These are phyloP conservation scores for Venustaconcha ellipsiformis DNA, from an alignment of 1,140 invertebrate species.

Conservation along the genomic window DNA sequence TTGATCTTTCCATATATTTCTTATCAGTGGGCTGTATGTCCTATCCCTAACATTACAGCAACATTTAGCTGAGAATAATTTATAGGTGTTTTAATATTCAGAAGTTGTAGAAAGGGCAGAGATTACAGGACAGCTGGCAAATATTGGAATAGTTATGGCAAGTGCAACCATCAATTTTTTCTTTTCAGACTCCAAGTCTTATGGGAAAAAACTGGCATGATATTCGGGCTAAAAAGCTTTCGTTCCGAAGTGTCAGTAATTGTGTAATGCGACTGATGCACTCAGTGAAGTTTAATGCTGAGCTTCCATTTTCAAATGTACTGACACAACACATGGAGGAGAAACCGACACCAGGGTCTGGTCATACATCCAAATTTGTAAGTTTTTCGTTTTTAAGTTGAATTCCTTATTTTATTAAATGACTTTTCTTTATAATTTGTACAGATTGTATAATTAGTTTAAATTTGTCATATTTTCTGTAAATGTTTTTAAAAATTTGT, in stretches of 20 bases:
- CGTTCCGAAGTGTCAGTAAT: conserved; percentile 92
- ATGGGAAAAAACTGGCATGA: conserved; percentile 38
- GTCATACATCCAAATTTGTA: conserved; percentile 67
- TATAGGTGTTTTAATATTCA: too few relatives aligned
- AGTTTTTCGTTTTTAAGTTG: conserved; percentile 14
- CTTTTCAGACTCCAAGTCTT: conserved; percentile 43
- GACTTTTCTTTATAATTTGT: too few relatives aligned
- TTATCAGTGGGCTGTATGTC: background rate
- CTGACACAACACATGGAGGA: conserved; percentile 76
- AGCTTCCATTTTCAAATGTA: conserved; percentile 92
- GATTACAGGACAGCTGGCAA: too few relatives aligned
- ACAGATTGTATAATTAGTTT: too few relatives aligned
- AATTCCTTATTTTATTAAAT: background rate
- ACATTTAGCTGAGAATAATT: too few relatives aligned
- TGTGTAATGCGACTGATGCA: conserved; percentile 91
- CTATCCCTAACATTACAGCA: too few relatives aligned
- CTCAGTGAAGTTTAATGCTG: conserved; percentile 92
- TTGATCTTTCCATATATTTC: background rate
- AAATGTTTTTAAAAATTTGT: background rate
- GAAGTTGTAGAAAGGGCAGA: too few relatives aligned
- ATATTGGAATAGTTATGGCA: too few relatives aligned
- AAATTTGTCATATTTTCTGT: background rate
- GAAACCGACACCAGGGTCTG: conserved; percentile 70
- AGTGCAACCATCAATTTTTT: background rate
- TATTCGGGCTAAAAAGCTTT: conserved; percentile 77